These are phyloP conservation scores for Nymphalis polychloros DNA, from an alignment of 2,888 invertebrate genomes.

Conservation along the genomic window DNA sequence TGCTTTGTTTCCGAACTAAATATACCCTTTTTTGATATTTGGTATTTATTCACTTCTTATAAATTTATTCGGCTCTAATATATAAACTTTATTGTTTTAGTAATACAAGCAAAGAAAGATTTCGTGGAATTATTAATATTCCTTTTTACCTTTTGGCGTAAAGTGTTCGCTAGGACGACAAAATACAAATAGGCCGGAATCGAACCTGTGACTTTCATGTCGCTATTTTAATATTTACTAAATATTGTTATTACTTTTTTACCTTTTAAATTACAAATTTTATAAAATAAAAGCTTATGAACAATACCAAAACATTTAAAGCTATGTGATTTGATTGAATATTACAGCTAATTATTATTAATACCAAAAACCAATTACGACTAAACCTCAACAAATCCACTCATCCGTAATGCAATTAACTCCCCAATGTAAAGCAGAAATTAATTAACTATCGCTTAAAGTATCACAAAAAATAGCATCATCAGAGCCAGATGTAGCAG, in stretches of 20 bases:
- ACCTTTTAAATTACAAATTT: not conserved
- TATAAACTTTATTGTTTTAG: no score
- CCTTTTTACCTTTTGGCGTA: no score
- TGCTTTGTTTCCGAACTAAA: slow-evolving; percentile 61
- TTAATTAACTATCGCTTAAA: slow-evolving; percentile 71
- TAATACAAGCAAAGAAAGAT: no score
- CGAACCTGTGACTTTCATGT: no score
- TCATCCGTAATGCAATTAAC: slow-evolving; percentile 67
- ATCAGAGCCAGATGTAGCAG: slow-evolving; percentile 61
- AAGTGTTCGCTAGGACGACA: no score
- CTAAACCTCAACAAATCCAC: slow-evolving; percentile 61
- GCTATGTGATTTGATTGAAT: slow-evolving; percentile 24
- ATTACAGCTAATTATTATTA: slow-evolving; percentile 36
- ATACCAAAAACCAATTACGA: slow-evolving; percentile 48
- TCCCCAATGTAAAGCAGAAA: slow-evolving; percentile 55
- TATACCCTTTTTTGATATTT: slow-evolving; percentile 64
- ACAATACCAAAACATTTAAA: not conserved
- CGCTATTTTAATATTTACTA: no score
- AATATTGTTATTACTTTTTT: no score
- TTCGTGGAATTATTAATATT: no score
- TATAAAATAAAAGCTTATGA: not conserved
- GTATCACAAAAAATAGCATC: slow-evolving; percentile 62
- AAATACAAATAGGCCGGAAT: no score
- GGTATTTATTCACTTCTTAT: slow-evolving; percentile 39
- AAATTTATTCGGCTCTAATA: not conserved